phyloP scores from a whole-genome alignment of 2,888 invertebrate genomes.

The Brachynemurus nebulosus region DNA sequence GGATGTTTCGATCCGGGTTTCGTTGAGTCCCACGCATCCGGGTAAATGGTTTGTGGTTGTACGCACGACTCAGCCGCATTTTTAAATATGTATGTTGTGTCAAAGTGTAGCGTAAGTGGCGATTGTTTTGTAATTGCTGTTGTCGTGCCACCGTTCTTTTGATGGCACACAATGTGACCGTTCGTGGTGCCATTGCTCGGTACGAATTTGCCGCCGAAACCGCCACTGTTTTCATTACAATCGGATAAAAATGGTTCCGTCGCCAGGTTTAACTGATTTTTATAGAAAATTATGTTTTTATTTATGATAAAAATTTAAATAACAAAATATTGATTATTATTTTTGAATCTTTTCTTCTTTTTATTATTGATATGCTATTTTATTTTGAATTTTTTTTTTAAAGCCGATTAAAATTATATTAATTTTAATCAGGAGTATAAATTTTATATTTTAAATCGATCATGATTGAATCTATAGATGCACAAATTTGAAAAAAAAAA shows the following conservation, averaged over 20 bases:
- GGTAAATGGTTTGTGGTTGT: background rate
- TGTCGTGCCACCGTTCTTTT: background rate
- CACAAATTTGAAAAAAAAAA: too few relatives aligned
- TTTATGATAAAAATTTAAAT: too few relatives aligned
- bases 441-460: too few relatives aligned
- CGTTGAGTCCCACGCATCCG: background rate
- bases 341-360: too few relatives aligned
- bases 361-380: too few relatives aligned
- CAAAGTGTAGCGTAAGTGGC: conserved; percentile 4
- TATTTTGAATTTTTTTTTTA: too few relatives aligned
- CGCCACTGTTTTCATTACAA: background rate
- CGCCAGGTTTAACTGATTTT: background rate
- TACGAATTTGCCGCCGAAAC: background rate
- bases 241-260: conserved; percentile 1
- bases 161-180: background rate
- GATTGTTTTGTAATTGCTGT: too few relatives aligned
- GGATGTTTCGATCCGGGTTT: background rate
- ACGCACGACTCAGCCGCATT: conserved; percentile 45
- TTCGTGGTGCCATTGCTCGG: background rate
- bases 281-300: background rate
- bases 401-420: too few relatives aligned
- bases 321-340: too few relatives aligned
- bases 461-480: too few relatives aligned
- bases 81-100: conserved; percentile 40
- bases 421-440: too few relatives aligned